These are phyloP conservation scores for Pseudomyrmex gracilis DNA, from an alignment of 1,140 invertebrate species.

Conservation along the genomic window DNA sequence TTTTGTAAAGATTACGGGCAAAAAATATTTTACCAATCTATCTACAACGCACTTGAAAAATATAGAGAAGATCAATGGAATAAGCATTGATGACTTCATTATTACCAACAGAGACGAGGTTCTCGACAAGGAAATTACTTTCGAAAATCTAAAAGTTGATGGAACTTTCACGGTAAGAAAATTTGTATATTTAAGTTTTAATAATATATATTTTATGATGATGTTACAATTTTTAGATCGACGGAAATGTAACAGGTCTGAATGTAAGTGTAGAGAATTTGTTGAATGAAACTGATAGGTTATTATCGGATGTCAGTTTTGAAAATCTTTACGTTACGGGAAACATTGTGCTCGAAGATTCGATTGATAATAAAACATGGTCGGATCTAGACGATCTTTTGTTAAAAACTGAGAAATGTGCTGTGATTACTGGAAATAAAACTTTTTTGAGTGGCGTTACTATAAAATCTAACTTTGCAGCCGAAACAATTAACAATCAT, in stretches of 20 bases:
- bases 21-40: slow-evolving; percentile 72
- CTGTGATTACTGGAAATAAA: slow-evolving; percentile 75
- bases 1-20: slow-evolving; percentile 53
- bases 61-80: slow-evolving; percentile 71
- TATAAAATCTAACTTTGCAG: slow-evolving; percentile 60
- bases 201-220: neutral
- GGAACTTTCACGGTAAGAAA: slow-evolving; percentile 45
- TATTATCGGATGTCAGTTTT: slow-evolving; percentile 67
- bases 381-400: slow-evolving; percentile 74
- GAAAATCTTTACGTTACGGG: slow-evolving; percentile 72
- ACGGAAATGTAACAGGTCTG: slow-evolving; percentile 72
- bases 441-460: slow-evolving; percentile 68
- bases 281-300: slow-evolving; percentile 66
- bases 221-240: slow-evolving; percentile 69
- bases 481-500: slow-evolving; percentile 72
- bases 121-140: slow-evolving; percentile 71
- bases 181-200: neutral
- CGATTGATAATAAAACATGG: slow-evolving; percentile 58
- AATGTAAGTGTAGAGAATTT: neutral
- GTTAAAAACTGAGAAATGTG: slow-evolving; percentile 67
- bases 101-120: slow-evolving; percentile 63
- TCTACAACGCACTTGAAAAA: slow-evolving; percentile 34
- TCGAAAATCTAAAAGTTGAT: slow-evolving; percentile 75
- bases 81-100: slow-evolving; percentile 75
- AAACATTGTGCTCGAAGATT: slow-evolving; percentile 69